Evolutionary conservation across 2,888 invertebrate genomes (phyloP), one percentile per base, ranked within the genome.

Genomic region (Seira sanloemensis): DNA sequence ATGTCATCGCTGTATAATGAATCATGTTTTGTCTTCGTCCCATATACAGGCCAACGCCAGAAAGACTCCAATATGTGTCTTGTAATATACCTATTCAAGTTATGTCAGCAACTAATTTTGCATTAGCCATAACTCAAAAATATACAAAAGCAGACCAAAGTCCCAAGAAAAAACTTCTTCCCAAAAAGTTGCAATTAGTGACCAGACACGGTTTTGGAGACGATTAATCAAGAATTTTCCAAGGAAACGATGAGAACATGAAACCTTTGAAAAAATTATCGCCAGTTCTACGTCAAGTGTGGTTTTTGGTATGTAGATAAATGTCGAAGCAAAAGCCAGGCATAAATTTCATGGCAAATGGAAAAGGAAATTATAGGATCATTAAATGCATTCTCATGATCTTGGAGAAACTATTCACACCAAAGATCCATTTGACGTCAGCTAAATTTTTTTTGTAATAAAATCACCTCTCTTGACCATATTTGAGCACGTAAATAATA

Each of bases 311-410:
- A n/a, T n/a, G n/a, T n/a, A n/a, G n/a, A n/a, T n/a, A n/a, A n/a
- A n/a, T n/a, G n/a, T n/a, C n/a, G n/a, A n/a, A n/a, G n/a, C n/a
- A n/a, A n/a, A n/a, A n/a, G n/a, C n/a, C n/a, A n/a, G n/a, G n/a
- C n/a, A n/a, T n/a, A n/a, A n/a, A n/a, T n/a, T n/a, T n/a, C n/a
- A n/a, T n/a, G n/a, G n/a, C n/a, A n/a, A n/a, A n/a, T n/a, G n/a
- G n/a, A n/a, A n/a, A n/a, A n/a, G n/a, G n/a, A n/a, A n/a, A 16
- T 24, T 73, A 58, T 54, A 37, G 12, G 54, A 26, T 21, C 18
- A 77, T 67, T 77, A 67, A 68, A 77, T 77, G 68, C 77, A 54
- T 24, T 46, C 37, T 68, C 77, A 77, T 77, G 77, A 68, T 23
- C 77, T 73, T 25, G 54, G 1, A 46, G 12, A 37, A 37, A 37